Evolutionary conservation across 2,888 invertebrate species (phyloP), one percentile per base, ranked within the genome.

Genomic region (Brachyptera putata): DNA sequence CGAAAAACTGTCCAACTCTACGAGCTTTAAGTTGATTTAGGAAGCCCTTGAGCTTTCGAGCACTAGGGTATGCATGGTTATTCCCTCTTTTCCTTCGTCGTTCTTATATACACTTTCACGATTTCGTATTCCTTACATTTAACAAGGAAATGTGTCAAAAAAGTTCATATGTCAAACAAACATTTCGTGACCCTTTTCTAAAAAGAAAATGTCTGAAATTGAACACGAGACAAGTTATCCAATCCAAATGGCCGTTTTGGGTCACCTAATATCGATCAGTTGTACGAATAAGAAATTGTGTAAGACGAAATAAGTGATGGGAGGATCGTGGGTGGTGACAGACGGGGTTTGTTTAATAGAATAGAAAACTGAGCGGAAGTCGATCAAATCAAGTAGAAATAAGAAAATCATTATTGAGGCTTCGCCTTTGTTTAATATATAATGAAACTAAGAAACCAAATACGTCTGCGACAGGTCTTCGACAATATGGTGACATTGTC

Each of bases 141-240:
- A 24, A 49, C 56, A 26, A 56, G 26, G n/a, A 56, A 48, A 60
- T 56, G 56, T 60, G 60, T 60, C 49, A 60, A 49, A 57, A 39
- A 56, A n/a, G 48, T 48, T 56, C 60, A 56, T 16, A 34, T 56
- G 56, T 60, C 39, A 55, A 60, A 37, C 34, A 43, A 59, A 60
- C 53, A 53, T 36, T 53, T 21, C 9, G 22, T 18, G 53, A 53
- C 53, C 53, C 53, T 36, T 50, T 50, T 50, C 49, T 14, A 41
- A 50, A 25, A n/a, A 26, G 49, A 26, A 25, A n/a, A n/a, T 3
- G 49, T 22, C 50, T 26, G 49, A 50, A 50, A 50, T 26, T 14
- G 30, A 50, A 26, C 26, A 50, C 49, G 49, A 9, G 41, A 18
- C 43, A n/a, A n/a, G n/a, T n/a, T n/a, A n/a, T n/a, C n/a, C n/a